Evolutionary conservation across 2,797 vertebrate genomes (phyloP), one percentile per base, ranked within the genome.

Genomic region (Enteromius trimaculatus): DNA sequence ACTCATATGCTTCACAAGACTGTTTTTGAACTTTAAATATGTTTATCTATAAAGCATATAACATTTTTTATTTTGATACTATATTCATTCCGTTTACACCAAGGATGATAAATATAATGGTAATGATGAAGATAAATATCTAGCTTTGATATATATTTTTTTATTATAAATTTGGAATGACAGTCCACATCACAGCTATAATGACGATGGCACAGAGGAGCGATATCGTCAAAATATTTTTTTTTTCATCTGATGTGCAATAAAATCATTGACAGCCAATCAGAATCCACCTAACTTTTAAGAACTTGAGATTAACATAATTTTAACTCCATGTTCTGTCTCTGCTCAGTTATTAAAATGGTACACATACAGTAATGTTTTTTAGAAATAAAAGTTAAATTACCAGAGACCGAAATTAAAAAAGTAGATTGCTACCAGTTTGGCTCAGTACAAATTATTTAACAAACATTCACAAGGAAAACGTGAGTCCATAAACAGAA

Each of bases 381-480:
- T 42, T 31, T 6, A 10, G 3, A n/a, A 10, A 58, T 23, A 58
- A 23, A 23, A 58, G 37, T 11, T 60, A 4, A 1, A 26, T 62
- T 62, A 14, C 23, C 23, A 5, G 2, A 26, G 1, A 62, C 23
- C 26, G n/a, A 62, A 62, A 62, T 11, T 6, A 6, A 1, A 29
- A 62, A 26, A 11, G 0, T 26, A 13, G 55, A 60, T 26, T 4
- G 5, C 9, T 10, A 31, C 19, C 4, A 31, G 19, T 68, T 13
- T 64, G 65, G n/a, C 14, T 19, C 7, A 26, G 21, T 47, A 62
- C 44, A 17, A 53, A 55, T 51, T 70, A 85, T 62, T 76, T 72
- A 78, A 64, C 64, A 81, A n/a, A 11, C 16, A 69, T 60, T 71
- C 14, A 64, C 62, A 49, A 39, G 74, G 11, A 82, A 78, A 78